Conservation (phyloP, 2,888 invertebrate genomes). For the Sepiola atlantica region DNA sequence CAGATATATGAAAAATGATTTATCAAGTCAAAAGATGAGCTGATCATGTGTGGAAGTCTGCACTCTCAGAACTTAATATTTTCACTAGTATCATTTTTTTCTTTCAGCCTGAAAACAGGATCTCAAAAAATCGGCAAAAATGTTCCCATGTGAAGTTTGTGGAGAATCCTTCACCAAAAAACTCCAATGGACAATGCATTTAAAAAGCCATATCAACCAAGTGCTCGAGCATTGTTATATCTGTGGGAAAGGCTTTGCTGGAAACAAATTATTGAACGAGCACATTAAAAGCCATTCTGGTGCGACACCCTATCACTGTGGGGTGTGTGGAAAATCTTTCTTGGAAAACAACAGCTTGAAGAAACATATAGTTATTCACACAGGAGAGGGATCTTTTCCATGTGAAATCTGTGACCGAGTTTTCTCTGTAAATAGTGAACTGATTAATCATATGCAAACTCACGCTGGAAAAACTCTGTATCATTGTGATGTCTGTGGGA, state of each 20-base stretch:
- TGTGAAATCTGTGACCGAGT: too few species aligned
- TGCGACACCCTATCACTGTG: not conserved
- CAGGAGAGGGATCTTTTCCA: not conserved
- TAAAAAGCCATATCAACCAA: too few species aligned
- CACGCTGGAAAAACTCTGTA: not conserved
- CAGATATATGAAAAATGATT: too few species aligned
- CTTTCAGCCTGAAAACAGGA: too few species aligned
- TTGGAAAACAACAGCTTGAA: not conserved
- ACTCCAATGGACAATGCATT: too few species aligned
- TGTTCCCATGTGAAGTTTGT: not conserved
- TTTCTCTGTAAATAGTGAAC: too few species aligned
- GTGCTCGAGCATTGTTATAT: not conserved
- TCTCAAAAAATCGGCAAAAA: too few species aligned
- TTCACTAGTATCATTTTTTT: too few species aligned
- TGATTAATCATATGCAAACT: too few species aligned
- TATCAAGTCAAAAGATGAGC: too few species aligned
- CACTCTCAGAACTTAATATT: too few species aligned
- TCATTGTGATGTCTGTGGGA: not conserved
- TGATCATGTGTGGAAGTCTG: too few species aligned
- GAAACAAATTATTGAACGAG: not conserved
- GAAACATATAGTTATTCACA: not conserved
- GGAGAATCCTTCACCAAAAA: not conserved
- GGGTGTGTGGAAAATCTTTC: not conserved
- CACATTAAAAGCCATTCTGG: not conserved
- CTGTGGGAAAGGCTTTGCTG: slow-evolving; percentile 7